phyloP scores from a whole-genome alignment of 2,113 vertebrate species.

The Pterocles burchelli region DNA sequence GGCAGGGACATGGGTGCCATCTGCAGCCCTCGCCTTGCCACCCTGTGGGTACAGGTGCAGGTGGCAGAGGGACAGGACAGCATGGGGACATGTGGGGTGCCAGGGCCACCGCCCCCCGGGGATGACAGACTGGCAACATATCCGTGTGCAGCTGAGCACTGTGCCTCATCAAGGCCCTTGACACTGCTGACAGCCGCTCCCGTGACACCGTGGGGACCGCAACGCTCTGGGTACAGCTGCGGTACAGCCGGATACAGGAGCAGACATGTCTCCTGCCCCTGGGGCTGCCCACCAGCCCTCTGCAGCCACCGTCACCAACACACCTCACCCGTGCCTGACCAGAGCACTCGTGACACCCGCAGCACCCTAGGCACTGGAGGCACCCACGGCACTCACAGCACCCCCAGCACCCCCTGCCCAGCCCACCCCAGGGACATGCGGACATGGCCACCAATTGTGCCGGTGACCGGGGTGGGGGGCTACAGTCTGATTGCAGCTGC shows the following conservation, averaged over 20 bases:
- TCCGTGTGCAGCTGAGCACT: neutral
- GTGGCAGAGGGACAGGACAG: rapidly evolving
- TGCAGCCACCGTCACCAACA: rapidly evolving
- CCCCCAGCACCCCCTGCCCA: neutral
- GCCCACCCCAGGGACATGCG: rapidly evolving
- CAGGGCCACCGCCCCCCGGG: neutral
- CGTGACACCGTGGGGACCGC: rapidly evolving
- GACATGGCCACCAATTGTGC: neutral
- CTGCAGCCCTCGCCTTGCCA: neutral
- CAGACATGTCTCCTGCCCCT: neutral
- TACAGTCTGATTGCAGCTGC: neutral
- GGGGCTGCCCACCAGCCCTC: neutral
- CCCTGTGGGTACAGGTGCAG: neutral
- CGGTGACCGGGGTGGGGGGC: rapidly evolving
- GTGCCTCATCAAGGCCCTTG: neutral
- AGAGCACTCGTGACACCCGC: neutral
- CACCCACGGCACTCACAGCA: too few relatives aligned
- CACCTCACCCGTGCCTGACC: neutral
- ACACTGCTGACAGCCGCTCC: neutral
- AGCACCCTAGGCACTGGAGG: neutral
- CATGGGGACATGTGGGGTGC: neutral
- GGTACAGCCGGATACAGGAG: neutral
- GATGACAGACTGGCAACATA: neutral
- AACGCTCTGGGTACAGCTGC: rapidly evolving
- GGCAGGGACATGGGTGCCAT: neutral